Evolutionary conservation across 2,888 invertebrate genomes (phyloP), one percentile per base, ranked within the genome.

Genomic region (Trissolcus brochymenae): DNA sequence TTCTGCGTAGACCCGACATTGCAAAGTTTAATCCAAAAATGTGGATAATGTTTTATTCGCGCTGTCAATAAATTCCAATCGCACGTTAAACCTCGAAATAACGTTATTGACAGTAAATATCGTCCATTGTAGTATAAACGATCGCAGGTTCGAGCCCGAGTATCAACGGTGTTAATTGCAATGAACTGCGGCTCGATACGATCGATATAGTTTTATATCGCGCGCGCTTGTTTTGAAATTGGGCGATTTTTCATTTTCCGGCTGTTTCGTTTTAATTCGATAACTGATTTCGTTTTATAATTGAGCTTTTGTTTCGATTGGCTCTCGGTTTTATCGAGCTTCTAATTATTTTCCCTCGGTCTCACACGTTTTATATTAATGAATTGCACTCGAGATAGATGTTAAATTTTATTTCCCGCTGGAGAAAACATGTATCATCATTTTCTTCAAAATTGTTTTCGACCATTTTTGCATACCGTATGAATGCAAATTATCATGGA

Each of bases 131-230:
- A 82, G 78, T 82, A 79, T 76, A 77, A 78, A 71, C 75, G 78
- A 79, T 79, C 65, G 76, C 74, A 76, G 64, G 55, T 64, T 43
- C 57, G 14, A 40, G 19, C 57, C 13, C 43, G 14, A 46, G 60
- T 80, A 76, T 62, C 62, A 66, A 51, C 74, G 57, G 53, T 71
- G 74, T 72, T 81, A 79, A 82, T 81, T 81, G 79, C 74, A 82
- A 82, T 79, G 80, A 82, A 82, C 81, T 76, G 55, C 78, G 78
- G 78, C 71, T 76, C 79, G 75, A 82, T 64, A 71, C 75, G 79
- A 66, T 80, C 82, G 70, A 79, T 79, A 79, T 79, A 78, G 78
- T 75, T 78, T 7, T 40, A 13, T 53, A 41, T 16, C 13, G 16
- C 40, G 13, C 40, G 13, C 16, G n/a, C 6, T 16, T 7, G 16